A percentile compares a stretch with the other conserved stretches of the same genome.
These are phyloP conservation scores for Molossus molossus DNA, from an alignment of 2,797 vertebrate genomes.

Conservation along the genomic window DNA sequence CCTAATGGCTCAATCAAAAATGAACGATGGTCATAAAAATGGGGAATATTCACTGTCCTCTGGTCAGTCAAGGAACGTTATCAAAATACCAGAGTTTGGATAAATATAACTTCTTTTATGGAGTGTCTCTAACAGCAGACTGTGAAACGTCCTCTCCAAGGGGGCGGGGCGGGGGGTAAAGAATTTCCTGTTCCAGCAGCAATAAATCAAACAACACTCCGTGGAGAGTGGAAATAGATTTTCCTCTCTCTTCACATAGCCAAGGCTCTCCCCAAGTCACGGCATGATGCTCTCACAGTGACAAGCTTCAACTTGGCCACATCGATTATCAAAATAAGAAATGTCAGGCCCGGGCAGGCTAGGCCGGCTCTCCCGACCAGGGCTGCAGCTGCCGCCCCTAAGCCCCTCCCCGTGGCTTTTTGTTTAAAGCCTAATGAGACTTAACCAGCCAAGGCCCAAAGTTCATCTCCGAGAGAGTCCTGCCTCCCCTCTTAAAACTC, in stretches of 20 bases:
- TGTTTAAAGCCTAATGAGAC: neutral
- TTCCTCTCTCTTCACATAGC: constrained; percentile 80
- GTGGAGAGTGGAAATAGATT: constrained; percentile 88
- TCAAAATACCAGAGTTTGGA: constrained; percentile 79
- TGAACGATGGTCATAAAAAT: constrained; percentile 48
- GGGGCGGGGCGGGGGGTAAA: constrained; percentile 71
- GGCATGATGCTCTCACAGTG: neutral
- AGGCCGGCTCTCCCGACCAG: rapidly evolving
- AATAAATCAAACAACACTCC: constrained; percentile 87
- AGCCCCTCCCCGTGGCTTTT: rapidly evolving
- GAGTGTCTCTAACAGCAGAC: constrained; percentile 61
- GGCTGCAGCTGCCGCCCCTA: rapidly evolving
- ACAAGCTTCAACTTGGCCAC: constrained; percentile 59
- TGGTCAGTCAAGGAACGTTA: constrained; percentile 79
- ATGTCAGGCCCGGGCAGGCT: rapidly evolving
- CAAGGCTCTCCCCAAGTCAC: rapidly evolving
- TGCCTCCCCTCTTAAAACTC: neutral
- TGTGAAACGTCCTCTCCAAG: constrained; percentile 78
- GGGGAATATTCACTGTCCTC: neutral
- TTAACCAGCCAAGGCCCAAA: neutral
- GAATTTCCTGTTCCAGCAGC: constrained; percentile 82
- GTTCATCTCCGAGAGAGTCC: neutral
- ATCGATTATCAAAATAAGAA: constrained; percentile 74
- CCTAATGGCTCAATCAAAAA: constrained; percentile 65
- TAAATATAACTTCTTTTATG: constrained; percentile 67